A percentile compares a stretch with the other conserved stretches of the same genome.
phyloP scores from a whole-genome alignment of 2,888 invertebrate species.

The Diarsia brunnea region DNA sequence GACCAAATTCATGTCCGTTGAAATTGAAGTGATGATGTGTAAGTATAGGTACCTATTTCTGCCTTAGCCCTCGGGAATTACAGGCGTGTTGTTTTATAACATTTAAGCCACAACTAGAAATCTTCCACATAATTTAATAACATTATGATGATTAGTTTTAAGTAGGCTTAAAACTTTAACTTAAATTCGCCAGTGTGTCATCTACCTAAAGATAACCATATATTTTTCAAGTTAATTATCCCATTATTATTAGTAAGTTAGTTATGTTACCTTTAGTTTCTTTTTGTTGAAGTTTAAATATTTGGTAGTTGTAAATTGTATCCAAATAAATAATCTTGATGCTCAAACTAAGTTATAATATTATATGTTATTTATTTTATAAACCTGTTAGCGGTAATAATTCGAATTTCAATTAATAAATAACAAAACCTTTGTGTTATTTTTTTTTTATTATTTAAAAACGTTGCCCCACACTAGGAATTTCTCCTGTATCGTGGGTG shows the following conservation, averaged over 20 bases:
- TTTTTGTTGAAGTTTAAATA: conserved; percentile 3
- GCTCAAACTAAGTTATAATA: background rate
- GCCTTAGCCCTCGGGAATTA: background rate
- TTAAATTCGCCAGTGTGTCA: background rate
- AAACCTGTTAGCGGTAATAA: background rate
- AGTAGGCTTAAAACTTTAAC: background rate
- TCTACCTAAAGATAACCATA: background rate
- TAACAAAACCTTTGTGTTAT: background rate
- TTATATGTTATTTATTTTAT: background rate
- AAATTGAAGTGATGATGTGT: background rate
- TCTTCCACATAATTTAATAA: too few species aligned
- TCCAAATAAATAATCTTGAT: conserved; percentile 12
- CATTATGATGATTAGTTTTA: background rate
- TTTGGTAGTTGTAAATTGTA: background rate
- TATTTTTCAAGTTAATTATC: background rate
- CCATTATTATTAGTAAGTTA: too few species aligned
- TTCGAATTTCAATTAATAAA: background rate
- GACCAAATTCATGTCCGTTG: background rate
- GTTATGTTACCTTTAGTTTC: too few species aligned
- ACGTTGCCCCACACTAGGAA: too few species aligned
- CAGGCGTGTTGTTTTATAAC: background rate
- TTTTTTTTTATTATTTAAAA: too few species aligned
- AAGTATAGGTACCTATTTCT: background rate
- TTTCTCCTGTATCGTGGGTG: too few species aligned
- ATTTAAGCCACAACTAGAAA: background rate